Evolutionary conservation across 1,140 invertebrate species (phyloP).

Genomic region (Microplitis demolitor): DNA sequence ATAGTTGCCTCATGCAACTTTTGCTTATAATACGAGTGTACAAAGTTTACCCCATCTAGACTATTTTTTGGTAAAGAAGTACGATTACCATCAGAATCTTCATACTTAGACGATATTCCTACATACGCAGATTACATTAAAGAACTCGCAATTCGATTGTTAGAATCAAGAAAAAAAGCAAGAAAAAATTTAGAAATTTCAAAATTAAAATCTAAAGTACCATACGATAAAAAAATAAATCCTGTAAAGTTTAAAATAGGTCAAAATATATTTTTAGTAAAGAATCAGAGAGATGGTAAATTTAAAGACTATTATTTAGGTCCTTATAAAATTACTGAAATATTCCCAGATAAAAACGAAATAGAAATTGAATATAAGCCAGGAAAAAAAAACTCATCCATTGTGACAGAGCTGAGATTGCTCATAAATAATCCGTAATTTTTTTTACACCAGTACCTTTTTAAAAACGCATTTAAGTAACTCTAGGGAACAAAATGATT

Average conservation of each 20-base stretch:
- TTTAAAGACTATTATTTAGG: constrained; percentile 13
- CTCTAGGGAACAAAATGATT: too few species aligned
- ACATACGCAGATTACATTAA: constrained; percentile 13
- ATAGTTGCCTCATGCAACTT: constrained; percentile 35
- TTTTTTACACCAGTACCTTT: too few species aligned
- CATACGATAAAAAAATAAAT: constrained; percentile 5
- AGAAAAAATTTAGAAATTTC: background rate
- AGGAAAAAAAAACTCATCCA: background rate
- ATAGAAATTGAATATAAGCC: constrained; percentile 6
- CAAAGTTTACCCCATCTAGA: constrained; percentile 18
- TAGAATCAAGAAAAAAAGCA: background rate
- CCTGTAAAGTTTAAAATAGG: background rate
- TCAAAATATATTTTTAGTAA: background rate
- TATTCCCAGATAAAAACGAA: constrained; percentile 14
- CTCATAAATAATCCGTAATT: background rate
- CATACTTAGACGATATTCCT: background rate
- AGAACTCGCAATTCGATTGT: background rate
- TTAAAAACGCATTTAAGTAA: too few species aligned
- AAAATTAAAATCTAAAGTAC: background rate
- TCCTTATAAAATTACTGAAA: constrained; percentile 8
- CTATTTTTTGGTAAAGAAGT: constrained; percentile 17
- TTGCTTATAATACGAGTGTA: constrained; percentile 21
- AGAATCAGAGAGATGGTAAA: background rate
- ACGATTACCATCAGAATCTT: constrained; percentile 10
- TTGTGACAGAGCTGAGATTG: background rate